phyloP scores from a whole-genome alignment of 2,113 vertebrate genomes.

The Mirza zaza region DNA sequence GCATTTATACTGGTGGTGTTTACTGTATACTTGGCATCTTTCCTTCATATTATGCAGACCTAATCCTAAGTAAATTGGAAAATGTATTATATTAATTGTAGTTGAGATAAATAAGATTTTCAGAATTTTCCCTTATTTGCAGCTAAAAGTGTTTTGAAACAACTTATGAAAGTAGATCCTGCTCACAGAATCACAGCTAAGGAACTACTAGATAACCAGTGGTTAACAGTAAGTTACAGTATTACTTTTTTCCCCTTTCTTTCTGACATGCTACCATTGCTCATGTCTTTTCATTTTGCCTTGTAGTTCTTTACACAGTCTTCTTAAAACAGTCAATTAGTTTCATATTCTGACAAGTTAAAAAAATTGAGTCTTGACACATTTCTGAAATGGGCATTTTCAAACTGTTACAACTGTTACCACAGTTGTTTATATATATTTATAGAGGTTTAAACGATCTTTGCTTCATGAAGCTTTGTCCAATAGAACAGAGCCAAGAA shows the following conservation, averaged over 20 bases:
- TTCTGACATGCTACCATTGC: neutral
- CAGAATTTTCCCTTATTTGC: conserved; percentile 63
- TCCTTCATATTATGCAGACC: neutral
- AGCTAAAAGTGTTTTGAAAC: conserved; percentile 86
- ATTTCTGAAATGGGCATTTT: conserved; percentile 43
- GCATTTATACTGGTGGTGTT: neutral
- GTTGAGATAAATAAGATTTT: conserved; percentile 56
- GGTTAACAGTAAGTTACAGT: conserved; percentile 85
- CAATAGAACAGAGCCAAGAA: neutral
- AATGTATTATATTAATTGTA: conserved; percentile 28
- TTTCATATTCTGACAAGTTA: conserved; percentile 55
- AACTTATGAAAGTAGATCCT: conserved; percentile 87
- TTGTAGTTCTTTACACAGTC: neutral
- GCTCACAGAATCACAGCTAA: conserved; percentile 88
- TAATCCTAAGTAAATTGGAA: conserved; percentile 42
- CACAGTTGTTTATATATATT: neutral
- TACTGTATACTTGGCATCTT: neutral
- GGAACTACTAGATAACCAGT: conserved; percentile 86
- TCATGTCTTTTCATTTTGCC: neutral
- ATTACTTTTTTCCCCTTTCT: neutral
- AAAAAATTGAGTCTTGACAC: conserved; percentile 22
- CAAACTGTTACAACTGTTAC: neutral
- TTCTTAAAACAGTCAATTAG: conserved; percentile 35
- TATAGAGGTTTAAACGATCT: conserved; percentile 23
- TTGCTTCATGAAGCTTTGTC: neutral